phyloP scores from a whole-genome alignment of 2,888 invertebrate species.

The Tuberolachnus salignus region DNA sequence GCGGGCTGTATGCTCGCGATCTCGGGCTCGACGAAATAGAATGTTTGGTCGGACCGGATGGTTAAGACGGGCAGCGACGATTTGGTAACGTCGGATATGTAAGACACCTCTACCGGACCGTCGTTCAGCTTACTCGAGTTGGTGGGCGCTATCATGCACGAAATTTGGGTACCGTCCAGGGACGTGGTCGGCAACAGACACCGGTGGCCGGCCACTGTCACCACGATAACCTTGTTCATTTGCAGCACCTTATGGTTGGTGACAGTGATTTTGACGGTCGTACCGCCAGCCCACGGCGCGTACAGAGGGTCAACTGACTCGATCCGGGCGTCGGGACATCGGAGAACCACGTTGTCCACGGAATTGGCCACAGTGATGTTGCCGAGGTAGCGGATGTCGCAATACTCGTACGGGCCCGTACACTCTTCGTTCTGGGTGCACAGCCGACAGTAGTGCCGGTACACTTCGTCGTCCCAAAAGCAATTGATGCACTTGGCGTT shows the following conservation, averaged over 20 bases:
- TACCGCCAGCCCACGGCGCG: slow-evolving; percentile 29
- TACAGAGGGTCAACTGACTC: background rate
- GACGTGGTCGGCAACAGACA: slow-evolving; percentile 21
- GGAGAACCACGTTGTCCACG: background rate
- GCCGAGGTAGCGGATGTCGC: slow-evolving; percentile 16
- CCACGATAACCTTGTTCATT: background rate
- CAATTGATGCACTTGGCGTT: slow-evolving; percentile 14
- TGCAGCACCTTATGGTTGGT: background rate
- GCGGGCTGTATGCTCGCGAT: slow-evolving; percentile 1
- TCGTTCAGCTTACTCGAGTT: background rate
- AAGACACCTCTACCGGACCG: slow-evolving; percentile 24
- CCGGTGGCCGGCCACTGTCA: slow-evolving; percentile 28
- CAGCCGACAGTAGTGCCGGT: slow-evolving; percentile 38
- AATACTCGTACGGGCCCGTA: background rate
- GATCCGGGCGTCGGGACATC: slow-evolving; percentile 8
- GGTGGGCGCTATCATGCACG: slow-evolving; percentile 19
- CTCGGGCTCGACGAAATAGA: slow-evolving; percentile 39
- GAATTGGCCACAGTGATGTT: background rate
- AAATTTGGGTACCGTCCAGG: background rate
- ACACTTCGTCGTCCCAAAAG: slow-evolving; percentile 15
- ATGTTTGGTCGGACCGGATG: background rate
- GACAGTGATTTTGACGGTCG: background rate
- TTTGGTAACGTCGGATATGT: background rate
- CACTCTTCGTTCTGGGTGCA: background rate
- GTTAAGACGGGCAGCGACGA: background rate